A percentile compares a stretch with the other conserved stretches of the same genome.
phyloP scores from a whole-genome alignment of 2,888 invertebrate species.

The Eupeodes luniger region DNA sequence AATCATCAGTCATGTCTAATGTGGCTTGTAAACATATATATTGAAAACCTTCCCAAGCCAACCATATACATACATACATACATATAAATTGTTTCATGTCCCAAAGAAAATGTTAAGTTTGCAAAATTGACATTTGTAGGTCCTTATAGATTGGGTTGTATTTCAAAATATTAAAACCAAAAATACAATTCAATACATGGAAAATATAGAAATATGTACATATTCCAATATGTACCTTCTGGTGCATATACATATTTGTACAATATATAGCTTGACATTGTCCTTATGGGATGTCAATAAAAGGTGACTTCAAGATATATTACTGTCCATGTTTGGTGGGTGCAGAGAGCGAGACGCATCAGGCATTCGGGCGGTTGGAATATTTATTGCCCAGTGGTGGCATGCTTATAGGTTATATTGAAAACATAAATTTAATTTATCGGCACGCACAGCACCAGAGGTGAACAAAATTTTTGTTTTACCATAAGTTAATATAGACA shows the following conservation, averaged over 20 bases:
- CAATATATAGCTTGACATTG: neutral
- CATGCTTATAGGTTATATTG: slow-evolving; percentile 18
- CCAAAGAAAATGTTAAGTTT: slow-evolving; percentile 1
- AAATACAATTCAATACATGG: neutral
- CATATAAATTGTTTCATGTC: neutral
- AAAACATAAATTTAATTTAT: slow-evolving; percentile 43
- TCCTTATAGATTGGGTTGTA: neutral
- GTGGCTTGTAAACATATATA: slow-evolving; percentile 3
- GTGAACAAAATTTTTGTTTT: slow-evolving; percentile 12
- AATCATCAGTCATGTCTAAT: slow-evolving; percentile 2
- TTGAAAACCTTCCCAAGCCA: neutral
- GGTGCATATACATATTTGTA: neutral
- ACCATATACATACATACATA: neutral
- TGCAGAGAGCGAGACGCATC: too few species aligned
- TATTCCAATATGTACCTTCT: neutral
- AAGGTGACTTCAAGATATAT: slow-evolving; percentile 34
- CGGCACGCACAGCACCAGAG: slow-evolving; percentile 21
- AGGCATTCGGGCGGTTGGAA: neutral
- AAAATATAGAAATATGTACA: neutral
- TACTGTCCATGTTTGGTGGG: neutral
- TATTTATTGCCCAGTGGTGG: slow-evolving; percentile 26
- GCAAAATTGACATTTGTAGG: slow-evolving; percentile 15
- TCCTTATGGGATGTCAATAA: slow-evolving; percentile 43
- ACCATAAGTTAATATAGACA: slow-evolving; percentile 19
- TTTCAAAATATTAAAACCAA: slow-evolving; percentile 7